Percentiles rank a stretch among this genome's conserved stretches.
These are phyloP conservation scores for Sebastes minor DNA, from an alignment of 2,797 vertebrate genomes.

Conservation along the genomic window DNA sequence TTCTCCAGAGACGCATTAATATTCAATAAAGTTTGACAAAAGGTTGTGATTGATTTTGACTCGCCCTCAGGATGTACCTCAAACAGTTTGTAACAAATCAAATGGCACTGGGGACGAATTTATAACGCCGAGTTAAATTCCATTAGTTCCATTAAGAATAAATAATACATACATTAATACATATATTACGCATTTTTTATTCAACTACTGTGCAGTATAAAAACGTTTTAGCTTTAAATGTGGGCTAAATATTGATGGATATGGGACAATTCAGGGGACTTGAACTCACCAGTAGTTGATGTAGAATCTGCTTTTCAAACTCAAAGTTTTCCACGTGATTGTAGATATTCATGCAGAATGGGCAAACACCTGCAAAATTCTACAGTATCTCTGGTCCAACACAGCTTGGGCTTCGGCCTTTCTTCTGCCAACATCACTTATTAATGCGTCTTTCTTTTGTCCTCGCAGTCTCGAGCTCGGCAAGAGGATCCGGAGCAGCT, in stretches of 20 bases:
- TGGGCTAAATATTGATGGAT: not conserved
- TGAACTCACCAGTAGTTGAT: not conserved
- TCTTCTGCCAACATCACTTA: not conserved
- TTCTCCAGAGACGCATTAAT: not conserved
- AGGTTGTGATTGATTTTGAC: conserved; percentile 1
- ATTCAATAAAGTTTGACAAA: not conserved
- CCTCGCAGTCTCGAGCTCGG: conserved; percentile 92
- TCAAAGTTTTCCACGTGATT: not conserved
- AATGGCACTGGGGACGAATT: not conserved
- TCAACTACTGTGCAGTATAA: not conserved
- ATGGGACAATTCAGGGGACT: not conserved
- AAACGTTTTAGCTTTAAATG: not conserved
- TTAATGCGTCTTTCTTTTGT: conserved; percentile 10
- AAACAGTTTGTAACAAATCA: not conserved
- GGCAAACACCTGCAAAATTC: not conserved
- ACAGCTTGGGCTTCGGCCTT: not conserved
- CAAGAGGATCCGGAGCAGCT: conserved; percentile 99
- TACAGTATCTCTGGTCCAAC: not conserved
- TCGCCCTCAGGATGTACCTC: not conserved
- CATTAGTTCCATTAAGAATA: not conserved
- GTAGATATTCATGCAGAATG: not conserved
- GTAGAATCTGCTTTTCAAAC: not conserved
- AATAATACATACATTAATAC: not conserved
- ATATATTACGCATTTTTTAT: not conserved
- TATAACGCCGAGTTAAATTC: not conserved